These are phyloP conservation scores for Siniperca obscura DNA, from an alignment of 2,797 vertebrate genomes.

Conservation along the genomic window DNA sequence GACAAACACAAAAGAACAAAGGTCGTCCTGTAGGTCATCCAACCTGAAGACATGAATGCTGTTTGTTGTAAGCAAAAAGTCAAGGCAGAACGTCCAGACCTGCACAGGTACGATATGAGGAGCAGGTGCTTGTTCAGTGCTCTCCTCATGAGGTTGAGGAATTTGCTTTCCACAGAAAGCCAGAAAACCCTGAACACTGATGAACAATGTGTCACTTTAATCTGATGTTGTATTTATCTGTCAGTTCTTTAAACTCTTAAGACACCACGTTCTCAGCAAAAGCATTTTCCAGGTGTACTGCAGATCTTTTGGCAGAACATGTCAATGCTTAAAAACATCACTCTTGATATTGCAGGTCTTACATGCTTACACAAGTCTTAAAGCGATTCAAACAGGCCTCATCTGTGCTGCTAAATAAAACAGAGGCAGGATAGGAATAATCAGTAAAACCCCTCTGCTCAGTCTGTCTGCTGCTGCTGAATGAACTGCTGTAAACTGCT, in stretches of 20 bases:
- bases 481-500: slow-evolving; percentile 66
- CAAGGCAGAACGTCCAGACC: neutral
- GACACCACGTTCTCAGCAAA: neutral
- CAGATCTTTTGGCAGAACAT: neutral
- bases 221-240: neutral
- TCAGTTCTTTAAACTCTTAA: neutral
- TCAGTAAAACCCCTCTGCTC: slow-evolving; percentile 27
- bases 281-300: neutral
- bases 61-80: neutral
- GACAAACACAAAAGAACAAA: no score
- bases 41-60: no score
- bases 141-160: neutral
- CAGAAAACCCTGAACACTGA: neutral
- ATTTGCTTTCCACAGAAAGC: neutral
- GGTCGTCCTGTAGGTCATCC: no score
- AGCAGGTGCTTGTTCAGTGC: neutral
- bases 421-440: slow-evolving; percentile 44
- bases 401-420: slow-evolving; percentile 51
- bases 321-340: neutral
- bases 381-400: slow-evolving; percentile 4
- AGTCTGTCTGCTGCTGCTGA: slow-evolving; percentile 25
- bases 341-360: neutral
- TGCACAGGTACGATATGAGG: neutral
- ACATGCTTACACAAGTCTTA: neutral
- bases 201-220: neutral